Conservation (phyloP, 2,113 vertebrate species). For the Cebus imitator region DNA sequence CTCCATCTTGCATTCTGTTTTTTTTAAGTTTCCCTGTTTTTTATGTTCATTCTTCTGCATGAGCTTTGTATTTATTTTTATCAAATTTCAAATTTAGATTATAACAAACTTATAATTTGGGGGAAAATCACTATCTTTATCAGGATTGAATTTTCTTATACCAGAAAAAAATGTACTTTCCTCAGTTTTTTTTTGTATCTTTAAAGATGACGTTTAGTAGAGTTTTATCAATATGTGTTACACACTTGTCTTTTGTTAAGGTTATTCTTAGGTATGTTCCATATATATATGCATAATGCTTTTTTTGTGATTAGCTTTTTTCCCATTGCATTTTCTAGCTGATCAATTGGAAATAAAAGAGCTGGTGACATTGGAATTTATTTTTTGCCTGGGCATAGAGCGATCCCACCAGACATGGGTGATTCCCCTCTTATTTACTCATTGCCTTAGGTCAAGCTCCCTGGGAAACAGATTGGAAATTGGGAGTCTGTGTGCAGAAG, state of each 20-base stretch:
- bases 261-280: not conserved
- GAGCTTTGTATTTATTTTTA: not conserved
- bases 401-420: not conserved
- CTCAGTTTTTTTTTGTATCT: not conserved
- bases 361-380: not conserved
- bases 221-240: not conserved
- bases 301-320: slow-evolving; percentile 1
- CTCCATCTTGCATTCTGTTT: not conserved
- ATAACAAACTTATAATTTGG: not conserved
- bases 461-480: not conserved
- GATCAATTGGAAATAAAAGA: not conserved
- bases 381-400: not conserved
- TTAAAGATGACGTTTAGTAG: not conserved
- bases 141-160: not conserved
- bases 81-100: not conserved
- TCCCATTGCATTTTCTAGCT: not conserved
- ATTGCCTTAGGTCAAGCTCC: not conserved
- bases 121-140: not conserved
- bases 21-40: not conserved
- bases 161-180: not conserved
- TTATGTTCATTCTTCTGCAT: not conserved
- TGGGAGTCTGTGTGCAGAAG: not conserved
- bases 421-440: not conserved
- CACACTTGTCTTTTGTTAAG: not conserved
- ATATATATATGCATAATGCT: not conserved